A percentile compares a stretch with the other conserved stretches of the same genome.
These are phyloP conservation scores for Lithosia quadra DNA, from an alignment of 2,888 invertebrate species.

Conservation along the genomic window DNA sequence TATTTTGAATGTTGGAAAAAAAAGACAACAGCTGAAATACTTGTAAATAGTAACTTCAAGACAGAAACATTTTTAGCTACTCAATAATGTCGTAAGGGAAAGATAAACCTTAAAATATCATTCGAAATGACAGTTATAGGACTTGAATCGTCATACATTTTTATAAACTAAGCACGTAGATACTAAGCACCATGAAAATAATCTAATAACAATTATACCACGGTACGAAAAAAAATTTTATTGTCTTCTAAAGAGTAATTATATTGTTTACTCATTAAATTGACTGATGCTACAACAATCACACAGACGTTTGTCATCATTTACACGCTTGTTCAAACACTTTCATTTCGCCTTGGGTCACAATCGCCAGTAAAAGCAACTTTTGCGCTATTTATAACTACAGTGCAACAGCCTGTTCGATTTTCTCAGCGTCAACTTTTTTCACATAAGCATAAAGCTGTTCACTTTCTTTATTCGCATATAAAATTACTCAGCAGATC, in stretches of 20 bases:
- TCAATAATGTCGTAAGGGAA: too few species aligned
- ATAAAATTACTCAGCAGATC: neutral
- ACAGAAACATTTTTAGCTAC: too few species aligned
- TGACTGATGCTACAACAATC: neutral
- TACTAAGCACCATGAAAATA: neutral
- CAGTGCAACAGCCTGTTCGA: conserved; percentile 2
- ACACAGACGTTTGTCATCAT: neutral
- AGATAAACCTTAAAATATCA: too few species aligned
- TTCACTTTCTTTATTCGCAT: neutral
- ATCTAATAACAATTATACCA: neutral
- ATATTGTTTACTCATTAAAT: neutral
- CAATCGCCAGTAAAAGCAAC: neutral
- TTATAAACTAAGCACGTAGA: neutral
- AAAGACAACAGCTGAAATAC: too few species aligned
- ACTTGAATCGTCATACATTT: neutral
- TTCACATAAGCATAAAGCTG: neutral
- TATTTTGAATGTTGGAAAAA: too few species aligned
- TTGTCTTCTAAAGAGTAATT: neutral
- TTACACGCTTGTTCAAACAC: neutral
- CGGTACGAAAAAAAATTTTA: neutral
- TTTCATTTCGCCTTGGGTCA: neutral
- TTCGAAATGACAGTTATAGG: too few species aligned
- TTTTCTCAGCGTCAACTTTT: conserved; percentile 3
- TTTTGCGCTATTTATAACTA: conserved; percentile 1
- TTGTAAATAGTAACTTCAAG: too few species aligned